Evolutionary conservation across 2,888 invertebrate genomes (phyloP).

Genomic region (Subacronicta megacephala): DNA sequence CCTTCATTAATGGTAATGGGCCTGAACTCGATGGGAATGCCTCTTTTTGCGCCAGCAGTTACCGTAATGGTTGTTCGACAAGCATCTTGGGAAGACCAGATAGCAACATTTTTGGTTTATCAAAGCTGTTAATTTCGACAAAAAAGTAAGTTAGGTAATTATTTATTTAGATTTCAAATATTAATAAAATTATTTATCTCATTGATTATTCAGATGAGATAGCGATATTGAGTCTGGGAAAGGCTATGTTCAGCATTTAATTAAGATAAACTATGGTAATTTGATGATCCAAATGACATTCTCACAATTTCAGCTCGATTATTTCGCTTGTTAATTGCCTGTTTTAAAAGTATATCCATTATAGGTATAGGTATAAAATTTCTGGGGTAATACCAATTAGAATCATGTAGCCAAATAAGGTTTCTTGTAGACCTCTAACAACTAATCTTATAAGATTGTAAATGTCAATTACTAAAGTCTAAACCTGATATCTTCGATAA

Average conservation of each 20-base stretch:
- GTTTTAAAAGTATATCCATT: too few relatives aligned
- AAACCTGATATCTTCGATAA: constrained; percentile 55
- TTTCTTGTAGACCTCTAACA: constrained; percentile 15
- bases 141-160: neutral
- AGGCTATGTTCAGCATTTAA: too few relatives aligned
- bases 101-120: constrained; percentile 35
- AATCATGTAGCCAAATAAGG: constrained; percentile 33
- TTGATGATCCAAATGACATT: neutral
- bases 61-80: constrained; percentile 78
- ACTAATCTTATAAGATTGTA: constrained; percentile 43
- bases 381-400: constrained; percentile 37
- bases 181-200: too few relatives aligned
- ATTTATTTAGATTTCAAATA: too few relatives aligned
- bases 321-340: too few relatives aligned
- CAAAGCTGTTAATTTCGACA: constrained; percentile 24
- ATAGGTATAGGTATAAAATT: constrained; percentile 2
- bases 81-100: constrained; percentile 45
- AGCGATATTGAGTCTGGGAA: too few relatives aligned
- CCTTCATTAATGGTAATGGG: constrained; percentile 86
- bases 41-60: constrained; percentile 78
- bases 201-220: too few relatives aligned
- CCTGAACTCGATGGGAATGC: constrained; percentile 81
- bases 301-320: neutral
- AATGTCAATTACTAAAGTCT: constrained; percentile 40
- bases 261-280: neutral